These are phyloP conservation scores for Antheraea mylitta DNA, from an alignment of 1,140 invertebrate species.

Conservation along the genomic window DNA sequence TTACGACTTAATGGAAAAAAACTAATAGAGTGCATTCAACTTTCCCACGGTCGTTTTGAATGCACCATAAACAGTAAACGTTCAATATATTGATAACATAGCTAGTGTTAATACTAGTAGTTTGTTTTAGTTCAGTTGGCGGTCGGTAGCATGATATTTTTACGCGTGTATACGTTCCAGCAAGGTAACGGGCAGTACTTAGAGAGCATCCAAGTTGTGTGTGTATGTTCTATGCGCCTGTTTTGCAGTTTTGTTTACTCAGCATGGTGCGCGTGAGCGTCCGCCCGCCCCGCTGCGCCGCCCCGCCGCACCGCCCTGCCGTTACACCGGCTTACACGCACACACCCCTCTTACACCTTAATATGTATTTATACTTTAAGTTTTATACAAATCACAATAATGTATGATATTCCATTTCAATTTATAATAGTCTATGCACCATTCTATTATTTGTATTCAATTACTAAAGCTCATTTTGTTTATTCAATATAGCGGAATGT, in stretches of 20 bases:
- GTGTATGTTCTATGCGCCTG: conserved; percentile 42
- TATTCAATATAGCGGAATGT: neutral
- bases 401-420: too few relatives aligned
- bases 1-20: neutral
- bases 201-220: conserved; percentile 35
- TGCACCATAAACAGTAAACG: neutral
- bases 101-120: conserved; percentile 3
- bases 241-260: conserved; percentile 63
- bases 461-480: neutral
- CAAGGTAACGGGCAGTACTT: conserved; percentile 31
- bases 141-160: conserved; percentile 21
- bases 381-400: neutral
- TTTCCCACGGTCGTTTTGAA: neutral
- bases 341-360: neutral
- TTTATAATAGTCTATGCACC: neutral
- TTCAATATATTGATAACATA: conserved; percentile 4
- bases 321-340: conserved; percentile 4
- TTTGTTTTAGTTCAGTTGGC: conserved; percentile 9
- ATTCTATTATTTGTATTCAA: neutral
- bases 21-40: neutral
- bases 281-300: conserved; percentile 31
- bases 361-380: neutral
- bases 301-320: conserved; percentile 23
- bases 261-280: conserved; percentile 49
- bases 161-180: conserved; percentile 20